Evolutionary conservation across 2,797 vertebrate species (phyloP), one percentile per base, ranked within the genome.

Genomic region (Sebastes hopkinsi): DNA sequence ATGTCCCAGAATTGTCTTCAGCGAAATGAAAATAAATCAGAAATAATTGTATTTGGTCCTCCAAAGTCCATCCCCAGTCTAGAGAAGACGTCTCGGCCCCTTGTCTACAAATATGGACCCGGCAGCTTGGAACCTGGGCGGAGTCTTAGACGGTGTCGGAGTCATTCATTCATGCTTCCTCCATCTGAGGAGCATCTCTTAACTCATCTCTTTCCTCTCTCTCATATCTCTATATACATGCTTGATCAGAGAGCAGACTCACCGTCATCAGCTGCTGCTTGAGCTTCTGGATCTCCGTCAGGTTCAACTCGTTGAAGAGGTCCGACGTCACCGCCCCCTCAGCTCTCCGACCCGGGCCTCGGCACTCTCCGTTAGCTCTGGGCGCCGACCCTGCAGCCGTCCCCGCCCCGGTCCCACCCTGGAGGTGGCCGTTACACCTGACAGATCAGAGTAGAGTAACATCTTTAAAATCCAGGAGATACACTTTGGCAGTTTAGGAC

Each of bases 281-380:
- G 77, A 99, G 92, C 82, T 98, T 99, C 93, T 99, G 98, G 91
- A 99, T 97, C 94, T 99, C 98, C 0, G 97, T 97, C 86, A 98
- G 94, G 91, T 98, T 98, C 85, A 99, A 96, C 91, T 99, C 98
- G 69, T 97, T 98, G 94, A 97, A 97, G 56, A 99, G 97, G 87
- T 99, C 97, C 0, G 80, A 76, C 0, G 87, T 54, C 0, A 46
- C 5, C 1, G 94, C 95, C 29, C 94, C 93, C 68, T 98, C 97
- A 14, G 91, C 93, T 88, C 97, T 98, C 74, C 96, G 93, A 59
- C 95, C 82, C 0, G 93, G 80, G 11, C 94, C 86, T 66, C 95
- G 91, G 83, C 95, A 96, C 79, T 98, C 97, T 38, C 96, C 95
- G 0, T 96, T 97, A 55, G 97, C 83, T 66, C 96, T 96, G 81